phyloP scores from a whole-genome alignment of 2,797 vertebrate genomes.

The Pseudopleuronectes americanus region DNA sequence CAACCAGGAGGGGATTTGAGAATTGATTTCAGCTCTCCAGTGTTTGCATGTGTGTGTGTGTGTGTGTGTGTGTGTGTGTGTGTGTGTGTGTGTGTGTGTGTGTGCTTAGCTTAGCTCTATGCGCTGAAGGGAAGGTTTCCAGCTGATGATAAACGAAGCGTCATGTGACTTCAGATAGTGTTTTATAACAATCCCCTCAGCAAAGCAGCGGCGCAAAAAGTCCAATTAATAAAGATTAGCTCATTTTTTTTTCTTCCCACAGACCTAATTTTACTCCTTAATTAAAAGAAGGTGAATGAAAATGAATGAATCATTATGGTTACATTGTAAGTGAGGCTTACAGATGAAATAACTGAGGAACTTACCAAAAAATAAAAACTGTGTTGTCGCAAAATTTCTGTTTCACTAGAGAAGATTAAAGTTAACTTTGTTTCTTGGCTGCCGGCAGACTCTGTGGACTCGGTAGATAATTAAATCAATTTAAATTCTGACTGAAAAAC shows the following conservation, averaged over 20 bases:
- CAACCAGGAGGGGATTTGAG: constrained; percentile 9
- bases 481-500: too few relatives aligned
- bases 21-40: constrained; percentile 23
- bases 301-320: constrained; percentile 47
- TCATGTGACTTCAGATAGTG: constrained; percentile 64
- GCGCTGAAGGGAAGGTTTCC: constrained; percentile 56
- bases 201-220: constrained; percentile 63
- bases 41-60: neutral
- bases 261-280: constrained; percentile 65
- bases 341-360: constrained; percentile 3
- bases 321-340: constrained; percentile 5
- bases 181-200: constrained; percentile 71
- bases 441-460: too few relatives aligned
- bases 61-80: too few relatives aligned
- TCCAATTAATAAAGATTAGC: constrained; percentile 79
- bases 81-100: neutral
- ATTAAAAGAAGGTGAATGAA: constrained; percentile 76
- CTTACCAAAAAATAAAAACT: constrained; percentile 10
- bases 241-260: constrained; percentile 36
- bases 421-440: too few relatives aligned
- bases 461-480: too few relatives aligned
- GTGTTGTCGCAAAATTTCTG: too few relatives aligned
- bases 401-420: too few relatives aligned
- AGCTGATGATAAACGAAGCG: constrained; percentile 71
- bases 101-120: constrained; percentile 3